Conservation (phyloP, 2,797 vertebrate genomes). For the Lepus oiostolus region DNA sequence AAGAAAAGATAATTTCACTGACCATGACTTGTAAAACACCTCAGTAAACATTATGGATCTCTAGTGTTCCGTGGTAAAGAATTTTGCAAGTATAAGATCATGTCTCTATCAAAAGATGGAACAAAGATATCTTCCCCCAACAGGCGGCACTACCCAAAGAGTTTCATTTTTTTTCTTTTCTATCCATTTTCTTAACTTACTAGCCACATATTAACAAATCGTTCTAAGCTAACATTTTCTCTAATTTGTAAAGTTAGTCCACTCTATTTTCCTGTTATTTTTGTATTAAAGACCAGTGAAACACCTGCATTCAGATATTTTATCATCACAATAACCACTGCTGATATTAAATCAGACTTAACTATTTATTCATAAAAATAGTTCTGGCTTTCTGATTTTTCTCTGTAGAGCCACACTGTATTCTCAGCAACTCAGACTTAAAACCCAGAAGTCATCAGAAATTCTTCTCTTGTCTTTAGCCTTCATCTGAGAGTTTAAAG, state of each 20-base stretch:
- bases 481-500: slow-evolving; percentile 13
- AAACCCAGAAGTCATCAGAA: not conserved
- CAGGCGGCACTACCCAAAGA: not conserved
- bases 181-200: not conserved
- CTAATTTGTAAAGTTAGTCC: not conserved
- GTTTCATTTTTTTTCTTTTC: not conserved
- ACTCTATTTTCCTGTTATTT: not conserved
- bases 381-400: not conserved
- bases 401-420: not conserved
- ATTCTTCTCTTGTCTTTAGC: not conserved
- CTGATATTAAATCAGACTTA: not conserved
- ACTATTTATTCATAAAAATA: not conserved
- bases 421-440: slow-evolving; percentile 2
- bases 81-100: not conserved
- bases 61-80: not conserved
- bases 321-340: not conserved
- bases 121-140: not conserved
- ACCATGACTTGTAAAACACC: too few relatives aligned
- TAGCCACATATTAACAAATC: not conserved
- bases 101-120: not conserved
- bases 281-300: not conserved
- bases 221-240: not conserved
- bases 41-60: not conserved
- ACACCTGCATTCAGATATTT: not conserved
- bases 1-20: too few relatives aligned